Conservation (phyloP, 2,888 invertebrate species). For the Diplazon laetatorius region DNA sequence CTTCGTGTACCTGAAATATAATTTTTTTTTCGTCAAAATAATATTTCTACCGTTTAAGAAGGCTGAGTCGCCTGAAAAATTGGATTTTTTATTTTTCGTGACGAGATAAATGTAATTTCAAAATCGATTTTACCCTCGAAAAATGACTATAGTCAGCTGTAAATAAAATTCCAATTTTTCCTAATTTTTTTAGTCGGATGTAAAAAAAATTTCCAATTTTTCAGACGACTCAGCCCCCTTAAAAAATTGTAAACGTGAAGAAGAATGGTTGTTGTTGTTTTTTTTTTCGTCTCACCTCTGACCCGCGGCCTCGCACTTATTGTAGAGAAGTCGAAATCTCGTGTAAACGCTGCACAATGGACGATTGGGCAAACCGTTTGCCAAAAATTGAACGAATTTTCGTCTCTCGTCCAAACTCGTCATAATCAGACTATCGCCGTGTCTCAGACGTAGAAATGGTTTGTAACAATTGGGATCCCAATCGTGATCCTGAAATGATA, state of each 20-base stretch:
- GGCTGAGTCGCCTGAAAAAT: too few relatives aligned
- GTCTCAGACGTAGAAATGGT: slow-evolving; percentile 70
- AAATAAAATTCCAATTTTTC: too few relatives aligned
- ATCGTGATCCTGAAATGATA: slow-evolving; percentile 72
- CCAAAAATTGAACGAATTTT: slow-evolving; percentile 76
- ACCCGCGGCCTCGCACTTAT: not conserved
- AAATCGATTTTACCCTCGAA: too few relatives aligned
- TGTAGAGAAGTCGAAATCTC: slow-evolving; percentile 71
- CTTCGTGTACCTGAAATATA: slow-evolving; percentile 57
- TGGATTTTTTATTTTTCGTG: too few relatives aligned
- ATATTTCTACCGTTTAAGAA: too few relatives aligned
- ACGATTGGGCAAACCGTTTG: slow-evolving; percentile 75
- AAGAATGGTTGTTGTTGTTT: not conserved
- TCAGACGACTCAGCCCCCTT: not conserved
- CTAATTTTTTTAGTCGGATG: too few relatives aligned
- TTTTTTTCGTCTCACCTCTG: slow-evolving; percentile 19
- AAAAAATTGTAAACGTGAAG: slow-evolving; percentile 3
- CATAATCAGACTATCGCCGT: slow-evolving; percentile 64
- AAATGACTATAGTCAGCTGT: slow-evolving; percentile 11
- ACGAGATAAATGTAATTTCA: too few relatives aligned
- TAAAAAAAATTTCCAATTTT: not conserved
- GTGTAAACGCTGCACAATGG: slow-evolving; percentile 70
- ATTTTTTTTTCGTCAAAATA: slow-evolving; percentile 20
- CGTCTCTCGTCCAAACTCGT: slow-evolving; percentile 61
- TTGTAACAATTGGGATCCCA: slow-evolving; percentile 71